phyloP scores from a whole-genome alignment of 2,888 invertebrate species.

The Dasypogon diadema region DNA sequence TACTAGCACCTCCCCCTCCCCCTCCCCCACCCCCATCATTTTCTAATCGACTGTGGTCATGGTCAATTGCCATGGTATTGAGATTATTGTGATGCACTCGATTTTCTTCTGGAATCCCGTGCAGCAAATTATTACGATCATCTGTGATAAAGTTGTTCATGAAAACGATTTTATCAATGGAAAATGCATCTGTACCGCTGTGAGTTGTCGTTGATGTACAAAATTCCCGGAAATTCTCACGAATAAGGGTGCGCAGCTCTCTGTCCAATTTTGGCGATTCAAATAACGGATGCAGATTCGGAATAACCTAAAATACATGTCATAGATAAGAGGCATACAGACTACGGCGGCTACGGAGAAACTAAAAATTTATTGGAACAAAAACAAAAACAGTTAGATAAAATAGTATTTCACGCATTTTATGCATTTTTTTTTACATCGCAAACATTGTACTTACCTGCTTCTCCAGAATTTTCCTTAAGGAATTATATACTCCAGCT shows the following conservation, averaged over 20 bases:
- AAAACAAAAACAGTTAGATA: background rate
- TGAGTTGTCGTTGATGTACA: conserved; percentile 51
- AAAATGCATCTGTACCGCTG: conserved; percentile 59
- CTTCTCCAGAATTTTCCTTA: conserved; percentile 72
- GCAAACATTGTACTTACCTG: conserved; percentile 81
- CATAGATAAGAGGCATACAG: no score
- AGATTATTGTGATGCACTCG: conserved; percentile 52
- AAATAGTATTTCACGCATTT: no score
- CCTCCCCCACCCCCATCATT: conserved; percentile 54
- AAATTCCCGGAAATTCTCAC: conserved; percentile 93
- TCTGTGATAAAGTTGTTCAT: conserved; percentile 51
- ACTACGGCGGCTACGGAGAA: no score
- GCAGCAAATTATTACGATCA: conserved; percentile 51
- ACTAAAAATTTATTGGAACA: no score
- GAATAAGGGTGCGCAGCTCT: conserved; percentile 79
- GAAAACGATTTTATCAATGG: background rate
- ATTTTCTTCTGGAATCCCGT: conserved; percentile 48
- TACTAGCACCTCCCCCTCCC: conserved; percentile 44
- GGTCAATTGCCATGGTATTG: conserved; percentile 45
- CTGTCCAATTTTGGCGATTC: conserved; percentile 74
- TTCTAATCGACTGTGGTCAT: conserved; percentile 54
- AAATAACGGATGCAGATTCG: conserved; percentile 74
- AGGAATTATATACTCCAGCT: conserved; percentile 68
- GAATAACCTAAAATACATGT: conserved; percentile 71
- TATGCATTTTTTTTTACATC: no score